Conservation (phyloP, 2,797 vertebrate genomes). For the Crocodylus rhombifer region DNA sequence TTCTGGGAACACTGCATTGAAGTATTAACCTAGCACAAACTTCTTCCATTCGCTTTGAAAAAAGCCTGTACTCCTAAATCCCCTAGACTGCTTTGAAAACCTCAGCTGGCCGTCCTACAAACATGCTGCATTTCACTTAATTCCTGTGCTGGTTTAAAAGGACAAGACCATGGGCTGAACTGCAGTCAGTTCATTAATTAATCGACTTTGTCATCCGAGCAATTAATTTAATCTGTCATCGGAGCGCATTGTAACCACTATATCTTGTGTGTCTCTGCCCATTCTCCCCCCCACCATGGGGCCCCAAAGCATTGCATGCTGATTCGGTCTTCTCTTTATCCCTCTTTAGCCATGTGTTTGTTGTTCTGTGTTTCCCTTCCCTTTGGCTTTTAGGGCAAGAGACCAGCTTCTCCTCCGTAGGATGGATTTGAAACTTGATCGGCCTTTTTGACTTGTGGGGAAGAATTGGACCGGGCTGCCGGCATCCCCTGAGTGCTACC, state of each 20-base stretch:
- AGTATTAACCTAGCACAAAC: too few relatives aligned
- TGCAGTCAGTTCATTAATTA: not conserved
- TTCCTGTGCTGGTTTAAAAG: not conserved
- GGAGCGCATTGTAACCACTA: not conserved
- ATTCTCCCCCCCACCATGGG: not conserved
- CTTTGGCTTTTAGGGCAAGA: not conserved
- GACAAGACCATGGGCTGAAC: not conserved
- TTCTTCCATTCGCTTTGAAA: not conserved
- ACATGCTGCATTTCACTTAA: not conserved
- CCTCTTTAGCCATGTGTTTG: not conserved
- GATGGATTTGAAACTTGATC: not conserved
- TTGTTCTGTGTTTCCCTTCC: not conserved
- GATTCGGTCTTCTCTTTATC: too few relatives aligned
- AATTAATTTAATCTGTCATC: not conserved
- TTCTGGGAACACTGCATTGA: too few relatives aligned
- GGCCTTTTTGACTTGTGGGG: not conserved
- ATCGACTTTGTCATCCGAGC: not conserved
- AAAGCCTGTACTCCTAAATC: not conserved
- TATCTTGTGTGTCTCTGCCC: not conserved
- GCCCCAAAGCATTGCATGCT: not conserved
- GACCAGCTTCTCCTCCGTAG: not conserved
- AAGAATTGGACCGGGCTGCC: too few relatives aligned
- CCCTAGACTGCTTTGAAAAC: not conserved
- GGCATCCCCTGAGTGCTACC: not conserved
- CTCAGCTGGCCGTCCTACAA: not conserved